Conservation (phyloP, 2,113 vertebrate genomes). For the Perca flavescens region DNA sequence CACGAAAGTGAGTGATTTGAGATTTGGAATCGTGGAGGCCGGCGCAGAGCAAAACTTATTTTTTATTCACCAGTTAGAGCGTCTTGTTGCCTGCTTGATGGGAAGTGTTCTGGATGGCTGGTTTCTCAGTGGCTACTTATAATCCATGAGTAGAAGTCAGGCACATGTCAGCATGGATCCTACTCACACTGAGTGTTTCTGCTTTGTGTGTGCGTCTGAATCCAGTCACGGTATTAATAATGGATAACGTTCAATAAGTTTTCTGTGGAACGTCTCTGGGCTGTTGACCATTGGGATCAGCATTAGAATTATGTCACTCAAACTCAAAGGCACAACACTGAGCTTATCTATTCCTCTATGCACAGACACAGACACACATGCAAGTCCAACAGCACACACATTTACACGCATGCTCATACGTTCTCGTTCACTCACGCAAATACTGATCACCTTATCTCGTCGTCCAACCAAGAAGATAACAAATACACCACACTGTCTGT, state of each 20-base stretch:
- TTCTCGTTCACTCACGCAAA: constrained; percentile 22
- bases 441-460: constrained; percentile 71
- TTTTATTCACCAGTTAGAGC: constrained; percentile 9
- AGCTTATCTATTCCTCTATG: constrained; percentile 54
- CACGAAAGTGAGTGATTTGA: neutral
- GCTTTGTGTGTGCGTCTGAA: constrained; percentile 18
- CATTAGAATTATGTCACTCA: constrained; percentile 70
- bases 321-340: constrained; percentile 53
- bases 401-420: constrained; percentile 7
- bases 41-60: neutral
- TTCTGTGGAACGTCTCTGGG: constrained; percentile 62
- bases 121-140: constrained; percentile 53
- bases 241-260: constrained; percentile 69
- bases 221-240: constrained; percentile 64
- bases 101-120: constrained; percentile 35
- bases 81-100: constrained; percentile 14
- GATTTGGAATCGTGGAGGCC: neutral
- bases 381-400: neutral
- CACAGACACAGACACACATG: constrained; percentile 10
- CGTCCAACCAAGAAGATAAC: constrained; percentile 76
- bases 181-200: constrained; percentile 17
- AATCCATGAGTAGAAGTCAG: constrained; percentile 41
- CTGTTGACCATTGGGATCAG: constrained; percentile 75
- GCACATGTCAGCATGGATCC: constrained; percentile 36
- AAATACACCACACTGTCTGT: constrained; percentile 76